phyloP scores from a whole-genome alignment of 2,797 vertebrate genomes.

The Orestias chungarensis region DNA sequence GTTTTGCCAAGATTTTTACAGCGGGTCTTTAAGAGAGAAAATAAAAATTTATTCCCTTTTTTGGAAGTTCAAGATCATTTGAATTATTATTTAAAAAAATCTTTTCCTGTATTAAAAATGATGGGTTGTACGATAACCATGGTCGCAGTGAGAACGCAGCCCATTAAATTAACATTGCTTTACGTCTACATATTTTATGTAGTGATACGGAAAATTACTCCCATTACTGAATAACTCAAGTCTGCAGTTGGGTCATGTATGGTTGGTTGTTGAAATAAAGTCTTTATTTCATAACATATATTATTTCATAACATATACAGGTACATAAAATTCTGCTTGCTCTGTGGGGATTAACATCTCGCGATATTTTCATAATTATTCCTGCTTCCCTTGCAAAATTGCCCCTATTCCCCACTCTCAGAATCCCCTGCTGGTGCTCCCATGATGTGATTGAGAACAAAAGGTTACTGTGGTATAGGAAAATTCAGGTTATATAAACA shows the following conservation, averaged over 20 bases:
- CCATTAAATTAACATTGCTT: background rate
- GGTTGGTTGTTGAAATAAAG: background rate
- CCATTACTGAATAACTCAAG: background rate
- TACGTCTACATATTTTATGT: background rate
- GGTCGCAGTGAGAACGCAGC: background rate
- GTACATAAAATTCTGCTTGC: background rate
- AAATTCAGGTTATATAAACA: slow-evolving; percentile 53
- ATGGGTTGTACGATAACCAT: background rate
- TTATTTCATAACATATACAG: background rate
- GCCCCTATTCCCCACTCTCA: background rate
- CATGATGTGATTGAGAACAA: slow-evolving; percentile 43
- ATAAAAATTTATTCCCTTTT: background rate
- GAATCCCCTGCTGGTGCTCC: background rate
- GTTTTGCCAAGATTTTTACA: background rate
- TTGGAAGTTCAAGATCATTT: background rate
- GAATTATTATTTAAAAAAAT: too few species aligned
- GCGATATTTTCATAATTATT: slow-evolving; percentile 10
- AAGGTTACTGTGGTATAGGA: slow-evolving; percentile 54
- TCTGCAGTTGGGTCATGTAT: background rate
- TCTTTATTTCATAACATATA: background rate
- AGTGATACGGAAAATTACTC: background rate
- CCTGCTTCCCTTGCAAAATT: slow-evolving; percentile 38
- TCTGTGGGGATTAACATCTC: background rate
- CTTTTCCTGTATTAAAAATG: background rate
- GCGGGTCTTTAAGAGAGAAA: background rate